These are phyloP conservation scores for Acanthochromis polyacanthus DNA, from an alignment of 2,113 vertebrate species.

Conservation along the genomic window DNA sequence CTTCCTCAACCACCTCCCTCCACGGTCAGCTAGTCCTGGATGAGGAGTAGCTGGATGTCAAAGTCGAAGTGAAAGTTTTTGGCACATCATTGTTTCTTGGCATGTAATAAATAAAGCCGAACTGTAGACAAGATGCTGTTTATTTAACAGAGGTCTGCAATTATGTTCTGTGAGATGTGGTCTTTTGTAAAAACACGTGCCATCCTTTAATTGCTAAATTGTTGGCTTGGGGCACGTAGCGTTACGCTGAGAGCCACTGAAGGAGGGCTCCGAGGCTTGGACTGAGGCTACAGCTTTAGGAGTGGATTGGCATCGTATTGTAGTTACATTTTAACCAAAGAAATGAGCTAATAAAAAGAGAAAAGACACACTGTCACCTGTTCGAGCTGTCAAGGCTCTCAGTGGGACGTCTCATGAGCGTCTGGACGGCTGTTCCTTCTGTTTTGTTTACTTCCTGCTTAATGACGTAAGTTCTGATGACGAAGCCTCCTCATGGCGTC, in stretches of 20 bases:
- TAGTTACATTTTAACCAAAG: rapidly evolving
- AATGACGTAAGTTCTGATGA: slow-evolving; percentile 31
- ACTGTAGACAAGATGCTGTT: rapidly evolving
- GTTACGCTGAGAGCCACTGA: background rate
- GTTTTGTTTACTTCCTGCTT: slow-evolving; percentile 75
- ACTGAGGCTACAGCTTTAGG: no score
- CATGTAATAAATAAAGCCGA: background rate
- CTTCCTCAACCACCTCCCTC: background rate
- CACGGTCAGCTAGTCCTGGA: background rate
- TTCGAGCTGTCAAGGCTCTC: background rate
- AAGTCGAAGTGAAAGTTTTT: background rate
- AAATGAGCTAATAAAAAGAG: background rate
- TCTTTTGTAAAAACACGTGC: rapidly evolving
- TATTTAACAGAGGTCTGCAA: background rate
- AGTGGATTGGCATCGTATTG: no score
- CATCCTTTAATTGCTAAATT: background rate
- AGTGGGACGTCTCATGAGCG: slow-evolving; percentile 14
- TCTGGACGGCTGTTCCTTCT: background rate
- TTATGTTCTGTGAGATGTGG: no score
- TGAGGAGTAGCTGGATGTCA: background rate
- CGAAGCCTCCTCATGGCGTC: background rate
- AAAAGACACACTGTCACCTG: background rate
- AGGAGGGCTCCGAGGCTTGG: background rate
- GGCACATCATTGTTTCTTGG: rapidly evolving
- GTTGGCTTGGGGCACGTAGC: no score